A percentile compares a stretch with the other conserved stretches of the same genome.
Evolutionary conservation across 2,113 vertebrate genomes (phyloP).

Genomic region (Corythornis madagascariensis): DNA sequence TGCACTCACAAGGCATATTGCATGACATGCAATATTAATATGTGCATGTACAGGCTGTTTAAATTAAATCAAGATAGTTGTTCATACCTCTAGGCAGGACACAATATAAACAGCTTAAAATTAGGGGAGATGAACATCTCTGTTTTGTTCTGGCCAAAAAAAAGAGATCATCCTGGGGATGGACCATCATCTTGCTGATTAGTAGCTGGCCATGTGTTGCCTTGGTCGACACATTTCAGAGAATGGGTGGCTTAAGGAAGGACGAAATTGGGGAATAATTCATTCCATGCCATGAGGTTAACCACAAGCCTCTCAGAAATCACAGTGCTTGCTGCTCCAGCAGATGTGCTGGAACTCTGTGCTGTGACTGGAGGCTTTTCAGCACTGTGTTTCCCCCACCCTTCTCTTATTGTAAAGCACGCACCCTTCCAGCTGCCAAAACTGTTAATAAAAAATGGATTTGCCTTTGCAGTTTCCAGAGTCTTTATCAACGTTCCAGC

Average conservation of each 20-base stretch:
- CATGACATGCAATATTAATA: neutral
- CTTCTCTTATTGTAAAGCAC: constrained; percentile 41
- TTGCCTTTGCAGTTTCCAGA: constrained; percentile 47
- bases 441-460: constrained; percentile 52
- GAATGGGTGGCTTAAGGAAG: constrained; percentile 70
- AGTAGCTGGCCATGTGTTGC: constrained; percentile 54
- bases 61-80: constrained; percentile 2
- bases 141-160: neutral
- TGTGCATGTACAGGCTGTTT: neutral
- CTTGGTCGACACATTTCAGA: constrained; percentile 61
- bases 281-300: constrained; percentile 71
- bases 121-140: neutral
- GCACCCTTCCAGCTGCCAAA: constrained; percentile 54
- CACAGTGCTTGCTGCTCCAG: constrained; percentile 69
- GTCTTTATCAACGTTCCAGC: constrained; percentile 58
- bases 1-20: neutral
- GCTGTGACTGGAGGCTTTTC: constrained; percentile 74
- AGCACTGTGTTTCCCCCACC: constrained; percentile 36
- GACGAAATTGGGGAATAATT: constrained; percentile 61
- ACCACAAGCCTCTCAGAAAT: constrained; percentile 74
- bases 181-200: constrained; percentile 17
- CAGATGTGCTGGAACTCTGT: constrained; percentile 76
- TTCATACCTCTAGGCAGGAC: constrained; percentile 35
- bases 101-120: neutral
- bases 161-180: neutral